Evolutionary conservation across 2,113 vertebrate genomes (phyloP).

Genomic region (Catharus fuscescens): DNA sequence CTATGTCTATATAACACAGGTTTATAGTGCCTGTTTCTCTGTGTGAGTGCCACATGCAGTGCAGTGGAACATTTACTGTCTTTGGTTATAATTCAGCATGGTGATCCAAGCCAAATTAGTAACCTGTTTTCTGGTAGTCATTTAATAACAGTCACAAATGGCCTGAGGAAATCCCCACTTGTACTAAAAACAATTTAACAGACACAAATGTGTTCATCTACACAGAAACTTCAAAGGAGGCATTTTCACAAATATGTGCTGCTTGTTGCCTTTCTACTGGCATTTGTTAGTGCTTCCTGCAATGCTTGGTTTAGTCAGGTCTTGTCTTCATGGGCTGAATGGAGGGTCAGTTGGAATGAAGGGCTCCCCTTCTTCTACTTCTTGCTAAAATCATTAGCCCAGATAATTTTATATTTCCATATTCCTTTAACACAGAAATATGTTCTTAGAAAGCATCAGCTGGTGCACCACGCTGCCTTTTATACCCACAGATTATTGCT

Average conservation of each 20-base stretch:
- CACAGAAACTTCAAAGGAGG: not conserved
- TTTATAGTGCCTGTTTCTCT: not conserved
- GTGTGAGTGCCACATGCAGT: conserved; percentile 1
- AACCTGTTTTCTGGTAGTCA: conserved; percentile 33
- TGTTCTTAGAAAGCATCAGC: not conserved
- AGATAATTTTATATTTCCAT: not conserved
- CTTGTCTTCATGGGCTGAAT: not conserved
- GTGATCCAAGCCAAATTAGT: conserved; percentile 36
- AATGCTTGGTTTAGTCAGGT: not conserved
- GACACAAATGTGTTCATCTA: not conserved
- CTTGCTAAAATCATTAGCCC: not conserved
- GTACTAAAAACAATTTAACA: conserved; percentile 3
- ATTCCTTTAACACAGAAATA: not conserved
- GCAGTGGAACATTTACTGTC: not conserved
- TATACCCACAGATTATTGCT: conserved; percentile 13
- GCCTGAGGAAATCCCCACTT: conserved; percentile 18
- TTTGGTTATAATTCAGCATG: conserved; percentile 15
- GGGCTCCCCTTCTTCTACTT: not conserved
- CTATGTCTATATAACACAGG: rapidly evolving
- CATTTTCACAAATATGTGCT: not conserved
- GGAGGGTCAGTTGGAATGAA: not conserved
- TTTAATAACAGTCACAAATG: conserved; percentile 46
- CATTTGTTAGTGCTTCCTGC: conserved; percentile 18
- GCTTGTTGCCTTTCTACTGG: not conserved
- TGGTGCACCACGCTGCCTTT: not conserved